phyloP scores from a whole-genome alignment of 2,888 invertebrate genomes.

The Tolmerus cingulatus region DNA sequence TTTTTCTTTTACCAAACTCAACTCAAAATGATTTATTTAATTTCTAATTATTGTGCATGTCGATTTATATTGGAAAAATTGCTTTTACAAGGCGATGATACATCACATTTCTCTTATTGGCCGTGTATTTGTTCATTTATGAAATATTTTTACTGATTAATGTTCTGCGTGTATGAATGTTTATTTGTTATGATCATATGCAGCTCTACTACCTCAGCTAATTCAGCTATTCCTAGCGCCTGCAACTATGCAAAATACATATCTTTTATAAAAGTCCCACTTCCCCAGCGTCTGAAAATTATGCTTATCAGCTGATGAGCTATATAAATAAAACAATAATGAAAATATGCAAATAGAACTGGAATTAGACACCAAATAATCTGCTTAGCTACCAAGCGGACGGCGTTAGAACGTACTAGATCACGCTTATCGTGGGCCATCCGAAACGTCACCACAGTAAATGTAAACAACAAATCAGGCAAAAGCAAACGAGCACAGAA shows the following conservation, averaged over 20 bases:
- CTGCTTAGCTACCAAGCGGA: background rate
- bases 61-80: background rate
- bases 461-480: background rate
- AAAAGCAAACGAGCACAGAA: background rate
- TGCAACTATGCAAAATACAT: background rate
- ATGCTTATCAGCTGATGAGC: background rate
- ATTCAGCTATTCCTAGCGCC: background rate
- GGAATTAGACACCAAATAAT: background rate
- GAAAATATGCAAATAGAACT: background rate
- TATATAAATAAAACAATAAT: background rate
- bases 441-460: background rate
- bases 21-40: no score
- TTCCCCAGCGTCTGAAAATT: background rate
- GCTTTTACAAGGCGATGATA: background rate
- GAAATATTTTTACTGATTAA: background rate
- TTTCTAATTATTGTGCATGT: no score
- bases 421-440: background rate
- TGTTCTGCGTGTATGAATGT: background rate
- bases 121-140: background rate
- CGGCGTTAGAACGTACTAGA: background rate
- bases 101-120: background rate
- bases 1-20: no score
- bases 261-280: background rate
- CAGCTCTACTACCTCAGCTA: background rate
- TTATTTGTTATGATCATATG: background rate